Conservation (phyloP, 2,888 invertebrate species). For the Synergus japonicus region DNA sequence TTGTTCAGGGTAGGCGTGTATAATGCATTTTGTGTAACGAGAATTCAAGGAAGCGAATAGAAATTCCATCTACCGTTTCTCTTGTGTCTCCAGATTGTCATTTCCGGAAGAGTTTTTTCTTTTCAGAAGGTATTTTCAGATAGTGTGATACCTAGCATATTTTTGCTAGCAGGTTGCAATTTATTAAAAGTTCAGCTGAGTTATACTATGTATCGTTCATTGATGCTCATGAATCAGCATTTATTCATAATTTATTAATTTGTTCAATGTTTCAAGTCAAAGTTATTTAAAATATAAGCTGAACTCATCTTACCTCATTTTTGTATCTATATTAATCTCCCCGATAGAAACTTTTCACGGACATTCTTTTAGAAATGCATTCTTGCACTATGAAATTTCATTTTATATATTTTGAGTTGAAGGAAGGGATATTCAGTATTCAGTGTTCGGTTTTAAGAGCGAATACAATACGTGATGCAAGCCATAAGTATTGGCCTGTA, state of each 20-base stretch:
- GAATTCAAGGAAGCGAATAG: not conserved
- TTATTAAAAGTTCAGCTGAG: not conserved
- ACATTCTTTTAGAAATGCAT: not conserved
- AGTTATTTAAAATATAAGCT: too few species aligned
- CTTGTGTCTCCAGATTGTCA: not conserved
- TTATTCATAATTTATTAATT: too few species aligned
- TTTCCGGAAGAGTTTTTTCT: not conserved
- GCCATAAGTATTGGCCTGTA: constrained; percentile 15
- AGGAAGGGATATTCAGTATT: constrained; percentile 21
- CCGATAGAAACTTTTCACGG: not conserved
- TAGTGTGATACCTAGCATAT: too few species aligned
- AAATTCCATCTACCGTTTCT: not conserved
- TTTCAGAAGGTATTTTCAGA: not conserved
- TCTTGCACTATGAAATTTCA: not conserved
- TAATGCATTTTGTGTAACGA: not conserved
- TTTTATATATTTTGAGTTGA: not conserved
- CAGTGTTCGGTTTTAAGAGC: constrained; percentile 27
- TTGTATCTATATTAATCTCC: too few species aligned
- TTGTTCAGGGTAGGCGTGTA: not conserved
- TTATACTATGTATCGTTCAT: too few species aligned
- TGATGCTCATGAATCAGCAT: not conserved
- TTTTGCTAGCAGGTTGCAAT: too few species aligned
- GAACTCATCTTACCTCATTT: too few species aligned
- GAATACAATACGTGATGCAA: constrained; percentile 23
- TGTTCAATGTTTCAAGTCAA: too few species aligned